Evolutionary conservation across 2,797 vertebrate genomes (phyloP), one percentile per base, ranked within the genome.

Genomic region (Peromyscus eremicus): DNA sequence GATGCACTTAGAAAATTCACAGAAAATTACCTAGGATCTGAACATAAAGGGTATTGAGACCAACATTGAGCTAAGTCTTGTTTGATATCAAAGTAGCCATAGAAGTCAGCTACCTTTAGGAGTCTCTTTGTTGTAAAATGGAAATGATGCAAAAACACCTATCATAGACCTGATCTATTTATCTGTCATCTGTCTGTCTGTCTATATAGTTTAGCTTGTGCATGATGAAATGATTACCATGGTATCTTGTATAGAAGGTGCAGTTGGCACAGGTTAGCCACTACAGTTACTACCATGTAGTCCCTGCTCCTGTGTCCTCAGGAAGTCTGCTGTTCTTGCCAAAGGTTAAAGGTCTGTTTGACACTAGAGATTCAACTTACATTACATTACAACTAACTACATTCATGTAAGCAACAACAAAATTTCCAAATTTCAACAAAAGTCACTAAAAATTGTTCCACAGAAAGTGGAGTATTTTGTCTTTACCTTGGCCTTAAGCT

Each of bases 351-450:
- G 40, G n/a, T 55, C 62, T 16, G 57, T 66, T 95, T 49, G 10
- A 23, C 29, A 62, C 88, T 43, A 23, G 77, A 37, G 68, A 17
- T 43, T 95, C 52, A 91, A 1, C 82, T 83, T 93, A 49, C n/a
- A n/a, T n/a, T n/a, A n/a, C n/a, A n/a, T n/a, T n/a, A n/a, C n/a
- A n/a, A n/a, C n/a, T n/a, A n/a, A n/a, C n/a, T 82, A 46, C 57
- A 85, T 84, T 62, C 68, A 32, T 55, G 1, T 70, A 49, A 90
- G 82, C 12, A 96, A 46, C 12, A 55, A 49, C 27, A 73, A 57
- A 75, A 14, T 80, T 95, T 55, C 57, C 92, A 68, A 96, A 88
- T 92, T 92, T 95, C 49, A 92, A 11, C 2, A 57, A 37, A 49
- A 64, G 16, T 95, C 7, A 57, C 32, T 49, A 11, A 93, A 17